phyloP scores from a whole-genome alignment of 2,888 invertebrate species.

The Cyclophora albipunctata region DNA sequence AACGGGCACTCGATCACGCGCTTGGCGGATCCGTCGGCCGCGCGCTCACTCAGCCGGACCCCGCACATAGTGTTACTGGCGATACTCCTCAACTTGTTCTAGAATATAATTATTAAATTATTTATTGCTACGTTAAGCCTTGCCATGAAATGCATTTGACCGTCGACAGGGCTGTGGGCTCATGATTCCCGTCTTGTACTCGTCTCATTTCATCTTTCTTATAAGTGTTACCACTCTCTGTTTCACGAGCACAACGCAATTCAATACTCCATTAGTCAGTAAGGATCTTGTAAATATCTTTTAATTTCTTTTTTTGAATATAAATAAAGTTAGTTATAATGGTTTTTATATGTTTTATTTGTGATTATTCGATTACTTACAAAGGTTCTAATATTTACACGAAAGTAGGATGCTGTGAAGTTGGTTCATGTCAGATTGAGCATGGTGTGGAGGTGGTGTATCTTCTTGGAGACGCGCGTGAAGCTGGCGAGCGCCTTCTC shows the following conservation, averaged over 20 bases:
- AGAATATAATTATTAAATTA: constrained; percentile 46
- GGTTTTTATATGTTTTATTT: constrained; percentile 27
- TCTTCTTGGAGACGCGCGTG: constrained; percentile 59
- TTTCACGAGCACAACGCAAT: constrained; percentile 38
- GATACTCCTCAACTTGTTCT: constrained; percentile 38
- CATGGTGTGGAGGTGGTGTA: constrained; percentile 47
- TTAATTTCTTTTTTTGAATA: constrained; percentile 28
- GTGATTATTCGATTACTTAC: no score
- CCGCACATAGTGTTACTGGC: constrained; percentile 38
- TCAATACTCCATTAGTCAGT: constrained; percentile 63
- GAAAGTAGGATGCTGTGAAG: no score
- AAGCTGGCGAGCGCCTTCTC: constrained; percentile 58
- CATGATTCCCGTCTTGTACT: constrained; percentile 9
- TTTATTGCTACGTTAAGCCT: constrained; percentile 64
- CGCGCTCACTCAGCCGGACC: constrained; percentile 21
- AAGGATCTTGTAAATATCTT: constrained; percentile 67
- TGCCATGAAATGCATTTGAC: constrained; percentile 68
- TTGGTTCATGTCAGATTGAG: constrained; percentile 25
- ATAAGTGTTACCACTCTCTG: constrained; percentile 53
- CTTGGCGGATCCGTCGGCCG: constrained; percentile 42
- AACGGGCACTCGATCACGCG: constrained; percentile 35
- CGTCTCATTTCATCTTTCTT: constrained; percentile 21
- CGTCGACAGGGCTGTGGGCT: constrained; percentile 32
- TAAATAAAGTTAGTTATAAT: constrained; percentile 41
- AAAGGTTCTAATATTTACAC: no score